Conservation (phyloP, 2,888 invertebrate species). For the Lysandra coridon region DNA sequence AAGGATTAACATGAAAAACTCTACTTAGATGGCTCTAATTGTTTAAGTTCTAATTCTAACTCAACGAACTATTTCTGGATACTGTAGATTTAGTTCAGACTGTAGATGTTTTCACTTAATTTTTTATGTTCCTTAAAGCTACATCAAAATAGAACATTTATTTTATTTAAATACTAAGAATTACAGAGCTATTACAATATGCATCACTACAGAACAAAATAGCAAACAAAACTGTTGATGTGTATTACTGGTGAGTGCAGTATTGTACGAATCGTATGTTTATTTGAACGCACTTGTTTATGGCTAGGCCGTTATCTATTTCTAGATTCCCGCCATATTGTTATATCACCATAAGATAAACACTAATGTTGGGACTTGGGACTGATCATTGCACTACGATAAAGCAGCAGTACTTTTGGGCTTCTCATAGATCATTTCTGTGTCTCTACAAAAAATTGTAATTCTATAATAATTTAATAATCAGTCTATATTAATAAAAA, state of each 20-base stretch:
- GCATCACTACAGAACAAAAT: background rate
- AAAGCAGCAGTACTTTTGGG: background rate
- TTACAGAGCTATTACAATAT: background rate
- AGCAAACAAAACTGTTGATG: constrained; percentile 13
- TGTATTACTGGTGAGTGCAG: constrained; percentile 28
- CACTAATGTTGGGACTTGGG: constrained; percentile 51
- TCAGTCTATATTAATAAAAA: too few species aligned
- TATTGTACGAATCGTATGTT: constrained; percentile 34
- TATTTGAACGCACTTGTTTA: constrained; percentile 39
- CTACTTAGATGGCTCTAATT: too few species aligned
- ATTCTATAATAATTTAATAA: background rate
- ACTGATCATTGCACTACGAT: constrained; percentile 45
- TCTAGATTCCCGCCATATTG: constrained; percentile 47
- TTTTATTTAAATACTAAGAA: background rate
- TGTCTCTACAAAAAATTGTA: background rate
- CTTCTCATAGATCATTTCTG: background rate
- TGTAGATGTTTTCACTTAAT: background rate
- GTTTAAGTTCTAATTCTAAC: too few species aligned
- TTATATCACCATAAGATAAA: constrained; percentile 58
- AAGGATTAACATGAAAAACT: too few species aligned
- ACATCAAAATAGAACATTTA: background rate
- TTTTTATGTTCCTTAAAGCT: background rate
- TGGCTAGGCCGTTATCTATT: constrained; percentile 38
- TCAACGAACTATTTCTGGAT: too few species aligned
- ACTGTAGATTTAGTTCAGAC: too few species aligned